These are phyloP conservation scores for Eupithecia subfuscata DNA, from an alignment of 2,888 invertebrate genomes.

Conservation along the genomic window DNA sequence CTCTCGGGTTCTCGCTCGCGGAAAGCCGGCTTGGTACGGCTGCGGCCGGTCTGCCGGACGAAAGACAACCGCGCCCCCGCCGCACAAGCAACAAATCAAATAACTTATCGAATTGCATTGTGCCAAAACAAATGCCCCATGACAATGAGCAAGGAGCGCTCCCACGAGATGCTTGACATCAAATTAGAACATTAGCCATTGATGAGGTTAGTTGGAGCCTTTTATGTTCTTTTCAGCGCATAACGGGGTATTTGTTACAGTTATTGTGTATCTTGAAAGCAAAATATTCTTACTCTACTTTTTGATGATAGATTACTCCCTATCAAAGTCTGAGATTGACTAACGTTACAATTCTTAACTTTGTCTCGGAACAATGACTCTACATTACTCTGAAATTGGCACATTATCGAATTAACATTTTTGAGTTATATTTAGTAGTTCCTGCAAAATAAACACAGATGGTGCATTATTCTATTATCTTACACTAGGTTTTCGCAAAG, in stretches of 20 bases:
- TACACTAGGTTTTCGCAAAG: background rate
- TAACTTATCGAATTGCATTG: conserved; percentile 74
- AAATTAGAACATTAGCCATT: conserved; percentile 53
- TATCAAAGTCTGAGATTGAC: background rate
- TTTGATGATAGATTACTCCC: background rate
- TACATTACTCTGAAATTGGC: background rate
- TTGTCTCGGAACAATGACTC: background rate
- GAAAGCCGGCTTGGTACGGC: conserved; percentile 31
- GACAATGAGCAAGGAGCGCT: conserved; percentile 59
- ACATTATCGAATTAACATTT: background rate
- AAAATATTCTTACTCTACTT: conserved; percentile 8
- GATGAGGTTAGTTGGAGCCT: conserved; percentile 43
- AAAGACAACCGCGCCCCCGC: conserved; percentile 47
- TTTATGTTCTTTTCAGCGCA: conserved; percentile 44
- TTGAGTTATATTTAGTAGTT: background rate
- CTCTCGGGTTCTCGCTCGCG: background rate
- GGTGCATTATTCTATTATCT: background rate
- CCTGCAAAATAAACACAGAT: conserved; percentile 21
- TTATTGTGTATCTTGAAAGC: conserved; percentile 34
- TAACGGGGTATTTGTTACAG: conserved; percentile 46
- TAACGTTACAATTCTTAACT: background rate
- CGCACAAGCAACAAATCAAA: conserved; percentile 68
- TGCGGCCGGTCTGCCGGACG: conserved; percentile 35
- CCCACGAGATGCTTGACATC: conserved; percentile 68
- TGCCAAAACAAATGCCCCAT: conserved; percentile 60